phyloP scores from a whole-genome alignment of 1,140 invertebrate genomes.

The Drosophila tristis region DNA sequence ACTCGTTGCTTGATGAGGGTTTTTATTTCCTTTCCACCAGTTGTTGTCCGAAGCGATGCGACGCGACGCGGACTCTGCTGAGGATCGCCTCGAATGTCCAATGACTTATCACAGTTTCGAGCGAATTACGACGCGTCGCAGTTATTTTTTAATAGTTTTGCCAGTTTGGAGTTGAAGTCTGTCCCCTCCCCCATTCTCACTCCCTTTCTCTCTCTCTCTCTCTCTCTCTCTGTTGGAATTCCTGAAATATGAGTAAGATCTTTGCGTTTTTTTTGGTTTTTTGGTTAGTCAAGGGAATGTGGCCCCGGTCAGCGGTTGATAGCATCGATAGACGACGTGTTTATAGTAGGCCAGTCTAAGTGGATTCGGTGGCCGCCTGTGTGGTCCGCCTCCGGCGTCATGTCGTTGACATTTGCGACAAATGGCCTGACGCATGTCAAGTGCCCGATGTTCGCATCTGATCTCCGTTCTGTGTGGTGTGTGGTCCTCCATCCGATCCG shows the following conservation, averaged over 20 bases:
- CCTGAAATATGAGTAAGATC: constrained; percentile 77
- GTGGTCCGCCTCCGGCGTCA: constrained; percentile 72
- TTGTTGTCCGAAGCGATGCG: constrained; percentile 6
- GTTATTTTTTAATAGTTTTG: constrained; percentile 75
- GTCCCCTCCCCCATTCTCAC: too few relatives aligned
- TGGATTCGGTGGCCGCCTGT: constrained; percentile 24
- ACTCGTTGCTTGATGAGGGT: constrained; percentile 84
- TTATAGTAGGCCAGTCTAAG: constrained; percentile 57
- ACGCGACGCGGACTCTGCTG: constrained; percentile 4
- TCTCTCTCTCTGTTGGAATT: constrained; percentile 31
- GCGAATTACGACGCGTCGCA: constrained; percentile 75
- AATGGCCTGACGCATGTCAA: constrained; percentile 75
- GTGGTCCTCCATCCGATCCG: constrained; percentile 40
- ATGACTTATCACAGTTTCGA: constrained; percentile 81
- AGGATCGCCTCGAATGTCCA: constrained; percentile 55
- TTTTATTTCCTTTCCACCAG: constrained; percentile 32
- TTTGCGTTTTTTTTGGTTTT: constrained; percentile 47
- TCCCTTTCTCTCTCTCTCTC: neutral
- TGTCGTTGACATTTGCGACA: constrained; percentile 81
- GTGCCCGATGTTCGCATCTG: constrained; percentile 38
- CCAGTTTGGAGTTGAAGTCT: constrained; percentile 53
- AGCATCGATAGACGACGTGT: constrained; percentile 69
- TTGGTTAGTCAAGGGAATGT: constrained; percentile 19
- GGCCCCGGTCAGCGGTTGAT: constrained; percentile 41
- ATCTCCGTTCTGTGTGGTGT: constrained; percentile 30